phyloP scores from a whole-genome alignment of 2,888 invertebrate genomes.

The Chouioia cunea region DNA sequence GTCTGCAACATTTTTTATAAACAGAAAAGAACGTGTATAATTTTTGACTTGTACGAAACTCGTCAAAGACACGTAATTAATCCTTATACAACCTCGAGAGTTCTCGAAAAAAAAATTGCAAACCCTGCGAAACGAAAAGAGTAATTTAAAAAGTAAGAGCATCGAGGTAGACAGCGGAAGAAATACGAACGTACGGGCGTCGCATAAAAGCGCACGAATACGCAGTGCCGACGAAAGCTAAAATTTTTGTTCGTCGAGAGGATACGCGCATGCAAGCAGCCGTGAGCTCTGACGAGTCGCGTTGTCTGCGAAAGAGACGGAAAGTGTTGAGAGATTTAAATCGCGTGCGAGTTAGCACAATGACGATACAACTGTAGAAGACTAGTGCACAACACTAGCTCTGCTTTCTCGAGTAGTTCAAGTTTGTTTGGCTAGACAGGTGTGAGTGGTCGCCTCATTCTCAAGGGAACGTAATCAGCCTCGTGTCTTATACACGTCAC shows the following conservation, averaged over 20 bases:
- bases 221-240: background rate
- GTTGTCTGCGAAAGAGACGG: conserved; percentile 4
- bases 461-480: conserved; percentile 47
- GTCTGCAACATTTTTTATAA: background rate
- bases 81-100: conserved; percentile 1
- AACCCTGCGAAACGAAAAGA: background rate
- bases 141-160: background rate
- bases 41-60: background rate
- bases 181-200: background rate
- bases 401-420: too few relatives aligned
- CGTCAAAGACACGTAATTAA: conserved; percentile 13
- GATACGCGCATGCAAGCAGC: background rate
- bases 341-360: too few relatives aligned
- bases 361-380: background rate
- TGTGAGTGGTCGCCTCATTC: conserved; percentile 40
- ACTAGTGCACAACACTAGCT: too few relatives aligned
- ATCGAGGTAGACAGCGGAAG: background rate
- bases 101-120: conserved; percentile 15
- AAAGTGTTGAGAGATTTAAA: too few relatives aligned
- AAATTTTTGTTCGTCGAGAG: conserved; percentile 34
- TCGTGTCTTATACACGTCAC: conserved; percentile 46
- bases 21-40: conserved; percentile 1
- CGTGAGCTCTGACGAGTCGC: background rate
- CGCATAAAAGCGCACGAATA: conserved; percentile 5
- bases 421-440: background rate